These are phyloP conservation scores for Poecilia picta DNA, from an alignment of 2,797 vertebrate species.

Conservation along the genomic window DNA sequence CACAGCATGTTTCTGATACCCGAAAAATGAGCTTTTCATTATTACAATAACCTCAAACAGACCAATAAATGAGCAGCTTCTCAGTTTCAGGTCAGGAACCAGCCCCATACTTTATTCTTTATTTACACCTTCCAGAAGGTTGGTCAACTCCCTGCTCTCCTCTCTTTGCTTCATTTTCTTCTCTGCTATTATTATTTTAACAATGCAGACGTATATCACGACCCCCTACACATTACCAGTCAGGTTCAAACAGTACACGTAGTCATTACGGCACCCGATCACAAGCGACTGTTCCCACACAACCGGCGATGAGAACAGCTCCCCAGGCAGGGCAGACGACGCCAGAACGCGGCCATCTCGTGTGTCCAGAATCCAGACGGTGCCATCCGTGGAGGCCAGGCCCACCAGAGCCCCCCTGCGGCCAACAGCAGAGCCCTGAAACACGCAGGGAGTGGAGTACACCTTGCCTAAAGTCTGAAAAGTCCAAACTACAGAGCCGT, in stretches of 20 bases:
- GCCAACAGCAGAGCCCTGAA: conserved; percentile 66
- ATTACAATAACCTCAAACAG: not conserved
- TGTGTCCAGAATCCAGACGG: conserved; percentile 88
- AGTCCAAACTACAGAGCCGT: conserved; percentile 88
- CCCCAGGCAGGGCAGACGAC: conserved; percentile 82
- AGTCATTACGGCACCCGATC: conserved; percentile 94
- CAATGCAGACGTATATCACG: conserved; percentile 1
- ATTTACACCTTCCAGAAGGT: not conserved
- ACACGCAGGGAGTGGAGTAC: conserved; percentile 89
- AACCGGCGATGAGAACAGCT: conserved; percentile 93
- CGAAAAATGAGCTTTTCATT: not conserved
- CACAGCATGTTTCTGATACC: not conserved
- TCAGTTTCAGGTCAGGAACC: not conserved
- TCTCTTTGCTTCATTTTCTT: not conserved
- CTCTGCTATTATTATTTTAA: not conserved
- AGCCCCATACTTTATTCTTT: not conserved
- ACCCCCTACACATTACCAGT: conserved; percentile 8
- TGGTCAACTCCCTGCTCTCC: not conserved
- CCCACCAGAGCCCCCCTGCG: conserved; percentile 76
- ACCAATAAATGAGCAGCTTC: not conserved
- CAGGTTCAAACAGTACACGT: conserved; percentile 90
- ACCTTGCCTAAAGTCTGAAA: conserved; percentile 87
- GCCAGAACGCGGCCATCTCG: conserved; percentile 75
- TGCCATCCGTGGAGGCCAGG: conserved; percentile 90
- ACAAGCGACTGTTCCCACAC: conserved; percentile 82